Evolutionary conservation across 2,797 vertebrate species (phyloP).

Genomic region (Xenentodon cancila): DNA sequence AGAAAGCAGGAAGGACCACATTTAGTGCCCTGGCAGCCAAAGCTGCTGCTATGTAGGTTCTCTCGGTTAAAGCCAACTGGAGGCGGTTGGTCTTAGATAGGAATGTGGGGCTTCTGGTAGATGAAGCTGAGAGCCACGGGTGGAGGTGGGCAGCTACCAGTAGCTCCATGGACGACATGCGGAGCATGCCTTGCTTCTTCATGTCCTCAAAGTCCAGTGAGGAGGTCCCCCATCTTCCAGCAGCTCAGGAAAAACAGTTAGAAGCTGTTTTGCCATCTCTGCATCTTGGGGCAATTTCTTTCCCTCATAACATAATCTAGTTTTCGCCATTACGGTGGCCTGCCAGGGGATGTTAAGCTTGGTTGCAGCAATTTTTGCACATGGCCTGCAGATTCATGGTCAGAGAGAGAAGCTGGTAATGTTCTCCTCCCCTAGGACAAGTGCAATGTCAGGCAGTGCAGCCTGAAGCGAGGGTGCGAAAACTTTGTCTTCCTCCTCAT

Average conservation of each 20-base stretch:
- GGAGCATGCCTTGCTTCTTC: neutral
- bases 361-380: neutral
- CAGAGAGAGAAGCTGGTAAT: neutral
- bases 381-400: neutral
- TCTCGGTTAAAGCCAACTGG: neutral
- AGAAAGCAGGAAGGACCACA: neutral
- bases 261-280: neutral
- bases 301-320: neutral
- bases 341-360: neutral
- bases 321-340: neutral
- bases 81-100: neutral
- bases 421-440: neutral
- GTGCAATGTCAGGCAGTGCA: neutral
- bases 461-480: neutral
- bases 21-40: neutral
- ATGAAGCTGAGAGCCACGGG: neutral
- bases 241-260: neutral
- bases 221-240: neutral
- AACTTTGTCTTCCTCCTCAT: neutral
- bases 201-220: neutral
- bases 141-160: neutral
- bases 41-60: neutral
- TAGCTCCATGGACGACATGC: neutral
- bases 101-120: conserved; percentile 3
- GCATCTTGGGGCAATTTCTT: conserved; percentile 4